Base-by-base conservation (phyloP, 2,113 vertebrate genomes). In the Cacatua alba region DNA sequence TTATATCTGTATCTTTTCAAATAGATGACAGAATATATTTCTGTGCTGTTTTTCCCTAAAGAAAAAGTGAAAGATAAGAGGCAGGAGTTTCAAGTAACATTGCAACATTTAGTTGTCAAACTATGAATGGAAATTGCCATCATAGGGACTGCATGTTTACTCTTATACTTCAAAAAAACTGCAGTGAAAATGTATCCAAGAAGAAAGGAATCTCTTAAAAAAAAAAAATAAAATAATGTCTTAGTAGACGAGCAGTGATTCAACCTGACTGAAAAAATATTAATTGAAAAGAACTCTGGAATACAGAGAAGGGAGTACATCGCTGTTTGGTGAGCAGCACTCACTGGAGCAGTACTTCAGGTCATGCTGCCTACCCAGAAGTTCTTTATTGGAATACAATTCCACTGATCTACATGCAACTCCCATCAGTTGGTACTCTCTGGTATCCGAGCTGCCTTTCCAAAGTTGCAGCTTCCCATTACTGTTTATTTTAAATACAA, bases 1-100 rank as follows among this genome's bases (percentile, higher is more conserved):
- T 97, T 97, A 95, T 97, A 94, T 92, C 81, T 81, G 81, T 91
- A 92, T 94, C 90, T 92, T 97, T 96, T 96, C 93, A 97, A 85
- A 92, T 68, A 96, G 84, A 94, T 94, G 96, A 95, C 96, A 97
- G 96, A 91, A 92, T 93, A 43, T 94, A 78, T 97, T 97, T 96
- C 88, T 71, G 41, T 63, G 74, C 89, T 85, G 71, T 87, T 95
- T 97, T 88, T 95, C 95, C 93, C 90, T 69, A 86, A 97, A 96
- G 93, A 98, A 95, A 97, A 95, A 92, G 33, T 86, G 89, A 93
- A 89, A 95, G 92, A 71, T 92, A 88, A 94, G 90, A 97, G 93
- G 87, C 94, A 96, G 91, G 89, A 95, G 88, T 95, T 97, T 92
- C 89, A 94, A 95, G 83, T 94, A 97, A 96, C 96, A 92, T 91